Evolutionary conservation across 2,888 invertebrate species (phyloP), one percentile per base, ranked within the genome.

Genomic region (Andrena haemorrhoa): DNA sequence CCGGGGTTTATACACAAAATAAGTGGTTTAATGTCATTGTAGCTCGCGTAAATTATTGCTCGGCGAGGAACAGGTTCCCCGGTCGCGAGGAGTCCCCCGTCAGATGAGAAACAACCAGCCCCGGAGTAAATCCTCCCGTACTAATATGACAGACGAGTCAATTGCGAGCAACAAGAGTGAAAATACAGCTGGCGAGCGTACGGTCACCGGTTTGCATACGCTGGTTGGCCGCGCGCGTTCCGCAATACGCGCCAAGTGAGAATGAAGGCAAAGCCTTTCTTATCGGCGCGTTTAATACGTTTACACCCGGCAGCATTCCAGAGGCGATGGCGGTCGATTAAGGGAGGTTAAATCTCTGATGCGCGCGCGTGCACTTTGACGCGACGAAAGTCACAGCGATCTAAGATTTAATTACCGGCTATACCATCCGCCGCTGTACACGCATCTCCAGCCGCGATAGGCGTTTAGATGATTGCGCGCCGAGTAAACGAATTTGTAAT

Each of bases 131-230:
- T 82, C 70, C 82, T 66, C 26, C 65, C 26, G 64, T 58, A 51
- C 41, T 64, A 60, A 82, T 79, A 75, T 70, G 82, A 82, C 73
- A 69, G 78, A 78, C 78, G 74, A 82, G 65, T 83, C 82, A 83
- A 83, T 83, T 69, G 82, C 35, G 16, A 23, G 68, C 68, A 69
- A 74, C 31, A 66, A 61, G 60, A 77, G 23, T 31, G 64, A 60
- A 69, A 81, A 81, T 82, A 64, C 70, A 33, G 10, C 23, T 26
- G 58, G 12, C 6, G 2, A 35, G 61, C 41, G 41, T 7, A 23
- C 5, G 26, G 47, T 8, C 69, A 7, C n/a, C 23, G 47, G 68
- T 68, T 68, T 68, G 68, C 75, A 65, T 41, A 49, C 65, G 49
- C 29, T 7, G 26, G 56, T 61, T 26, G 16, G 41, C 26, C 10